Base-by-base conservation (phyloP, 92 coral and sea anemone species). In the Zoanthus solanderi region DNA sequence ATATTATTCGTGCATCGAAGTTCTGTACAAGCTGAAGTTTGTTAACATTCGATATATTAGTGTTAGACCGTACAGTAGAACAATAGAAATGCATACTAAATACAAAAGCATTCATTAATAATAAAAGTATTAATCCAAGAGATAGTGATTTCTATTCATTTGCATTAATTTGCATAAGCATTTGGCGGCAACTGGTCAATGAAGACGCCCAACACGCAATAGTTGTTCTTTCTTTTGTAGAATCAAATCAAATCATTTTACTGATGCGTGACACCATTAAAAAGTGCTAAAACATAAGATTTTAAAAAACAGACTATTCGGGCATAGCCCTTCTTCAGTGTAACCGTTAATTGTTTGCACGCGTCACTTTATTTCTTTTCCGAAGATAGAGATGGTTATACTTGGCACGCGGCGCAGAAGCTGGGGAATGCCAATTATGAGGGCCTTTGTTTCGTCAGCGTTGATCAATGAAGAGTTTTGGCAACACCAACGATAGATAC, bases 11-110 rank as follows among this genome's bases (percentile, higher is more conserved):
- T 15, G 69, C 84, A 54, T 86, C 86, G 57, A 76, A 87, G 48
- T 87, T 87, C 71, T 78, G 86, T 31, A 78, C 86, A 32, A 23
- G 29, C 73, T 77, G 86, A 17, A 87, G 52, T 63, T 78, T 78
- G 85, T 18, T 48, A 11, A 76, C 67, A 60, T 37, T 78, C 46
- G 42, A 34, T 12, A 60, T 63, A 42, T 42, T 77, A 37, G 90
- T 87, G 46, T 87, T 23, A 23, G 23, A 54, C 60, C 60, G 0
- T 37, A 37, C 42, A 37, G 42, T 37, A 37, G 42, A 0, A 37
- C 42, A 37, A 37, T 37, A 37, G 2, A 37, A 9, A 0, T 54
- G 60, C 7, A 6, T 54, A 0, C 37, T 42, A 34, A 76, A 84
- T 10, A 89, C 67, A 76, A 11, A 76, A n/a, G 54, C 37, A 56